Conservation (phyloP, 1,140 invertebrate species). For the Neotoxoptera formosana region DNA sequence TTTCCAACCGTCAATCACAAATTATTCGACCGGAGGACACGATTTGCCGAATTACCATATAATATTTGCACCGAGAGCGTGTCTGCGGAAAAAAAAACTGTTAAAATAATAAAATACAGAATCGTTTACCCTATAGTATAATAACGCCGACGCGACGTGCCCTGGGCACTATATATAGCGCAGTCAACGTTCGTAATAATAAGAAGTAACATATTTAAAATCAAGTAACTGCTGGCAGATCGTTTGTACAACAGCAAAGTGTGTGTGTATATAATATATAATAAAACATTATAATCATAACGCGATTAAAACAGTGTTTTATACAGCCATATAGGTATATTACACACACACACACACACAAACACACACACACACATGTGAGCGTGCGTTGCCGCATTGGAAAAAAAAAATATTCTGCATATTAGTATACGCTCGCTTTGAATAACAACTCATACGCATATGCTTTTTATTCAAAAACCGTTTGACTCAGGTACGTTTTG, state of each 20-base stretch:
- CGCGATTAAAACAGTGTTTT: constrained; percentile 3
- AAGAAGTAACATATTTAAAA: not conserved
- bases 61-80: not conserved
- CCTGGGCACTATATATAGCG: not conserved
- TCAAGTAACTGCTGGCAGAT: not conserved
- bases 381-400: not conserved
- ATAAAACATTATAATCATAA: not conserved
- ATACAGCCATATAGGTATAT: not conserved
- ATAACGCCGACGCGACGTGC: not conserved
- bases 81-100: not conserved
- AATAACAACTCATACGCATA: constrained; percentile 15
- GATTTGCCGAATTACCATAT: not conserved
- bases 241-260: not conserved
- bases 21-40: not conserved
- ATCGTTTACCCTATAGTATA: not conserved
- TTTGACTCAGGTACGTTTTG: not conserved
- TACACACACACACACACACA: not conserved
- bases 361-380: not conserved
- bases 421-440: not conserved
- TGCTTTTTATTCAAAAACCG: not conserved
- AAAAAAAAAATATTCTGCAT: not conserved
- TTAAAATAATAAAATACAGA: not conserved
- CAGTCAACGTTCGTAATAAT: not conserved
- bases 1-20: not conserved
- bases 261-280: not conserved